phyloP scores from a whole-genome alignment of 2,113 vertebrate species.

The Onychostruthus taczanowskii region DNA sequence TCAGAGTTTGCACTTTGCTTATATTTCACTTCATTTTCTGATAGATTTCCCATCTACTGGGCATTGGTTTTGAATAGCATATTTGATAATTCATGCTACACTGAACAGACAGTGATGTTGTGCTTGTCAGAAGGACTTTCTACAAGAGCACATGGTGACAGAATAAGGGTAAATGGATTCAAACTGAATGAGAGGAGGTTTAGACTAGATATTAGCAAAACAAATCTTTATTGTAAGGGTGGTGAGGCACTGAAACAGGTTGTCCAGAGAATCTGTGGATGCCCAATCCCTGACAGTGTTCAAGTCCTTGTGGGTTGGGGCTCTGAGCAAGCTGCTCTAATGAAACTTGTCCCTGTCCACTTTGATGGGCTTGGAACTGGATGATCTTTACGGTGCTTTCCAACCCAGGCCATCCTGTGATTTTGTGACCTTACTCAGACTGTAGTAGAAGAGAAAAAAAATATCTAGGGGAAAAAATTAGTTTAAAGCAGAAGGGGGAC shows the following conservation, averaged over 20 bases:
- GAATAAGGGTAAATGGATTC: background rate
- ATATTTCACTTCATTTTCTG: background rate
- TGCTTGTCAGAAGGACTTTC: background rate
- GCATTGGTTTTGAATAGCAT: background rate
- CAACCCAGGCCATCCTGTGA: background rate
- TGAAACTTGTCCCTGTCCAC: background rate
- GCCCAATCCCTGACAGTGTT: background rate
- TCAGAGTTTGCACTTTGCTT: background rate
- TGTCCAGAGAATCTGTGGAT: background rate
- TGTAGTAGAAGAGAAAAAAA: background rate
- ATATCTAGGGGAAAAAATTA: background rate
- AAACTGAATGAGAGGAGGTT: background rate
- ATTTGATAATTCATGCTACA: background rate
- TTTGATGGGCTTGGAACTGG: background rate
- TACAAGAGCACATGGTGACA: rapidly evolving
- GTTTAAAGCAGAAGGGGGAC: background rate
- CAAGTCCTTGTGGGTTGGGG: background rate
- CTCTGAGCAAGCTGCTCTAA: background rate
- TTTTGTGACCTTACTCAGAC: background rate
- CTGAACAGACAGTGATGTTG: background rate
- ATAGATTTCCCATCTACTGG: background rate
- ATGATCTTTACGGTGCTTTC: background rate
- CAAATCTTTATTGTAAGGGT: background rate
- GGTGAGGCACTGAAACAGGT: too few relatives aligned
- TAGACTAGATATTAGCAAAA: background rate